Evolutionary conservation across 2,888 invertebrate species (phyloP).

Genomic region (Tetrapedia diversipes): DNA sequence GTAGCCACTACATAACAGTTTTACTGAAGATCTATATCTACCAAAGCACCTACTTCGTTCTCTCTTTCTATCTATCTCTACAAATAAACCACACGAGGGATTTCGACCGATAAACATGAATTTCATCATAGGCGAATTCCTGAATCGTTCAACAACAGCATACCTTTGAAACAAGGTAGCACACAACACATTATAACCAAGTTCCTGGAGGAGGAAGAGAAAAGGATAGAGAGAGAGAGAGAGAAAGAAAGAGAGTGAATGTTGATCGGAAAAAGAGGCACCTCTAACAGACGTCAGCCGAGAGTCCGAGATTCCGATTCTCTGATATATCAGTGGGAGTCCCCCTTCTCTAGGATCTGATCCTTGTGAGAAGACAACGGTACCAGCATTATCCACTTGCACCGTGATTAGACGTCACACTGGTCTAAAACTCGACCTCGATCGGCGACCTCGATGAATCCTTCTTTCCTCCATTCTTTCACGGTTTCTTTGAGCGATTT

Average conservation of each 20-base stretch:
- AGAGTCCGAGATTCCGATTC: constrained; percentile 43
- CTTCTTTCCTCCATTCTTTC: constrained; percentile 24
- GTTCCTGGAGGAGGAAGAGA: neutral
- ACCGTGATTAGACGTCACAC: constrained; percentile 59
- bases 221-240: constrained; percentile 39
- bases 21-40: too few relatives aligned
- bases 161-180: neutral
- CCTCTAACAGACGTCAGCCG: constrained; percentile 18
- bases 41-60: too few relatives aligned
- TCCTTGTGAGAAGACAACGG: constrained; percentile 62
- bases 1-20: too few relatives aligned
- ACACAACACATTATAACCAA: neutral
- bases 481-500: constrained; percentile 1
- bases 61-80: too few relatives aligned
- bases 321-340: constrained; percentile 4
- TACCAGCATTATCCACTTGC: constrained; percentile 61
- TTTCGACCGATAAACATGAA: neutral
- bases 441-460: constrained; percentile 74
- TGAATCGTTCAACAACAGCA: neutral
- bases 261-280: constrained; percentile 9
- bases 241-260: constrained; percentile 49
- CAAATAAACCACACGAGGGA: too few relatives aligned
- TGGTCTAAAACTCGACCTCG: constrained; percentile 74
- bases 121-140: neutral
- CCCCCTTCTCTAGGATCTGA: constrained; percentile 26